Base-by-base conservation (phyloP, 2,888 invertebrate species). In the Psylliodes chrysocephalus region DNA sequence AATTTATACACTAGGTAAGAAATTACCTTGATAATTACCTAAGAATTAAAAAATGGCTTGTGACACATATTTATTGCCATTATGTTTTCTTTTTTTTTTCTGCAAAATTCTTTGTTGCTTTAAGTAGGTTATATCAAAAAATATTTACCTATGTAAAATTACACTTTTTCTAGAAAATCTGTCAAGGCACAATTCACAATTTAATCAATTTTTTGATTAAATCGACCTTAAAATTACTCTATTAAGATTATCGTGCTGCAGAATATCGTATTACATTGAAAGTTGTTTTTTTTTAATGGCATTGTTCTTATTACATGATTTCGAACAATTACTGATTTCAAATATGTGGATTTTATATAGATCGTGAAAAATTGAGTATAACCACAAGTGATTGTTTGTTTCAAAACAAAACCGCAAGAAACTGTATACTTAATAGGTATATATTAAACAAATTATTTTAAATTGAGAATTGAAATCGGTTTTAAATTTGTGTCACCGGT, bases 151-250 rank as follows among this genome's bases (percentile, higher is more conserved):
- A 44, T 44, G 17, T 3, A 19, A 1, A 44, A 17, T 12, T 17
- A 10, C 15, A 2, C 10, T 7, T 44, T 56, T 56, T 44, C 46
- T 5, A 19, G 25, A 14, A 47, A 35, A 19, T 25, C 25, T 25
- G 49, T 60, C 60, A 64, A 64, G 64, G 64, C 38, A 47, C 19
- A 60, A 33, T 64, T 53, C 64, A 64, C 64, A 64, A 63, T 53
- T 53, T 52, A 53, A 63, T 63, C 40, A 53, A 30, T 57, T 22
- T 64, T 64, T 64, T 60, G 14, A 46, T 18, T 22, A 47, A 57
- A 40, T 40, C 47, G 46, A 57, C 55, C 55, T 55, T 55, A 55
- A 55, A 55, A 55, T 55, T 57, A 38, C 30, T 53, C 22, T 47
- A 12, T 17, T 46, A 46, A 46, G 8, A 14, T 44, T 44, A 44